Percentiles rank a stretch among this genome's conserved stretches.
Conservation (phyloP, 2,888 invertebrate genomes). For the Eupsilia transversa region DNA sequence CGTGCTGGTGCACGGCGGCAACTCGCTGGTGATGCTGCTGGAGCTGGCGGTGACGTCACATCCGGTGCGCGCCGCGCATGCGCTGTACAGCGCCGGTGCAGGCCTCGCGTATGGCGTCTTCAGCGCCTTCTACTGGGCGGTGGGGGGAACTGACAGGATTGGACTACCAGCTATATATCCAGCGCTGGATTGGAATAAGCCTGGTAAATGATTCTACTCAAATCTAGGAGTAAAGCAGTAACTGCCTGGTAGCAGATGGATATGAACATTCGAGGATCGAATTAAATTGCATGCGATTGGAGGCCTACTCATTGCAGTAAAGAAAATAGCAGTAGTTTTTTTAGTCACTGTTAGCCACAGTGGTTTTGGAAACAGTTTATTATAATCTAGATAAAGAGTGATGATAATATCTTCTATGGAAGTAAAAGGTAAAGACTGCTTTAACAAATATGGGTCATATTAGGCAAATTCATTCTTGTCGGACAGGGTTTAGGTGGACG, state of each 20-base stretch:
- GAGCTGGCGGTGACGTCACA: constrained; percentile 94
- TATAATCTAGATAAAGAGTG: too few relatives aligned
- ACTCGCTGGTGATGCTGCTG: constrained; percentile 93
- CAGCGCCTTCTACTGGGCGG: constrained; percentile 87
- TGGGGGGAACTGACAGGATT: constrained; percentile 86
- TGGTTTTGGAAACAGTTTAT: not conserved
- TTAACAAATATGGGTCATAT: not conserved
- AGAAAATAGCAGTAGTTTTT: not conserved
- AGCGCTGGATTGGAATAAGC: constrained; percentile 94
- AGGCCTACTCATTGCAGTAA: not conserved
- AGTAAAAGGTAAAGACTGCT: not conserved
- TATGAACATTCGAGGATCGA: not conserved
- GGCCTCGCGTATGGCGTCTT: constrained; percentile 89
- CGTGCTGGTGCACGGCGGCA: constrained; percentile 93
- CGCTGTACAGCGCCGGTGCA: constrained; percentile 91
- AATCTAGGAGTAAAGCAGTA: not conserved
- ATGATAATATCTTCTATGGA: not conserved
- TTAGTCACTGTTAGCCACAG: not conserved
- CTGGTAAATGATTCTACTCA: constrained; percentile 77
- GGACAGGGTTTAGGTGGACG: not conserved
- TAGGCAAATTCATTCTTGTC: not conserved
- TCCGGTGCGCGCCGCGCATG: constrained; percentile 92
- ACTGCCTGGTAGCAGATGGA: not conserved
- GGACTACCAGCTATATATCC: constrained; percentile 93
- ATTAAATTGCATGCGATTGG: not conserved